These are phyloP conservation scores for Enteromius radiatus DNA, from an alignment of 2,797 vertebrate species.

Conservation along the genomic window DNA sequence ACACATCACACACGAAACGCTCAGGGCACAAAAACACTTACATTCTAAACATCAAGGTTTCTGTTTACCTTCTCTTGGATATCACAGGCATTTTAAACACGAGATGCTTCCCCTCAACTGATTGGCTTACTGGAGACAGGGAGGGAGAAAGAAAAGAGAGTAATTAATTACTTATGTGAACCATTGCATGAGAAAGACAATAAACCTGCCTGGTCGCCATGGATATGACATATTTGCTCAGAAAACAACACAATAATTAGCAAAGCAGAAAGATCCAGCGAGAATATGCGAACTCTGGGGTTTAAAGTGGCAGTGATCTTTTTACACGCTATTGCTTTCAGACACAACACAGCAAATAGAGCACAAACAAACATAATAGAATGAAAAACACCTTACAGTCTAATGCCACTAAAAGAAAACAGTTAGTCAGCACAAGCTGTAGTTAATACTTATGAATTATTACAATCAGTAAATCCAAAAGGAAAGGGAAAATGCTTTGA, in stretches of 20 bases:
- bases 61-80: constrained; percentile 95
- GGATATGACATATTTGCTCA: constrained; percentile 99
- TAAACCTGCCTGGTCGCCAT: constrained; percentile 99
- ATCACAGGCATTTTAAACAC: constrained; percentile 83
- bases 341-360: constrained; percentile 73
- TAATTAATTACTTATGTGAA: constrained; percentile 99
- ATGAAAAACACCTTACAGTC: constrained; percentile 52
- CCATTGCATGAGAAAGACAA: constrained; percentile 99
- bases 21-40: constrained; percentile 68
- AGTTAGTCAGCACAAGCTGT: background rate
- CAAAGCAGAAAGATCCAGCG: constrained; percentile 99
- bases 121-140: constrained; percentile 99
- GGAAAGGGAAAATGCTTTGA: background rate
- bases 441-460: background rate
- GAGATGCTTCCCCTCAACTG: constrained; percentile 97
- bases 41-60: constrained; percentile 83
- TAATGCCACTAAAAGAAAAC: constrained; percentile 57
- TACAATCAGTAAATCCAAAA: background rate
- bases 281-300: constrained; percentile 98
- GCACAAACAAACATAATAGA: constrained; percentile 65
- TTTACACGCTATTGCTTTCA: constrained; percentile 78
- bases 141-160: constrained; percentile 84
- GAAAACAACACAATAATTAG: constrained; percentile 99
- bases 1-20: constrained; percentile 1
- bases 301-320: constrained; percentile 98